Percentiles rank a stretch among this genome's conserved stretches.
Evolutionary conservation across 2,888 invertebrate species (phyloP).

Genomic region (Hedya salicella): DNA sequence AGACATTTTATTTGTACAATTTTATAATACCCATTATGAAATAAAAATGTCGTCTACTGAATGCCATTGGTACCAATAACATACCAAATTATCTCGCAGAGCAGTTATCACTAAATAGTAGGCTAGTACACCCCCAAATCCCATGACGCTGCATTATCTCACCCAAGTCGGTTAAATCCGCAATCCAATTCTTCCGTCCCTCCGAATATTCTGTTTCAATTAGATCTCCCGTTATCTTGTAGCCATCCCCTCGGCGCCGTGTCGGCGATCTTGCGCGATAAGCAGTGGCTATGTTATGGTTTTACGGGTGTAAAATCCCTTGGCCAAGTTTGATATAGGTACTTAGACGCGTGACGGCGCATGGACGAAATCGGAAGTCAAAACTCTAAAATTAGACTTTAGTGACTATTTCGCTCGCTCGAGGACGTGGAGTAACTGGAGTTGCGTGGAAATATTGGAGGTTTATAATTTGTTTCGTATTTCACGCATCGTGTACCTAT

Average conservation of each 20-base stretch:
- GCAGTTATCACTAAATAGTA: neutral
- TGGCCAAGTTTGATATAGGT: neutral
- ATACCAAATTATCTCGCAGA: neutral
- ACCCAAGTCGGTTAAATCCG: constrained; percentile 37
- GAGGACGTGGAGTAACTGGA: too few relatives aligned
- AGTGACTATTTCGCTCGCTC: too few relatives aligned
- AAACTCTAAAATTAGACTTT: too few relatives aligned
- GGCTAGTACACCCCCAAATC: neutral
- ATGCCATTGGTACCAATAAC: too few relatives aligned
- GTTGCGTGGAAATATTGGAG: too few relatives aligned
- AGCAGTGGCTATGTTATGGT: constrained; percentile 34
- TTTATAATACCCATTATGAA: too few relatives aligned
- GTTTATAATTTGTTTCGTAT: too few relatives aligned
- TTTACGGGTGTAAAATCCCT: constrained; percentile 24
- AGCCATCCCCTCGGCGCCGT: constrained; percentile 54
- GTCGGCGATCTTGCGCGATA: constrained; percentile 60
- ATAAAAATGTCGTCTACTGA: too few relatives aligned
- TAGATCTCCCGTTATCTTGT: constrained; percentile 61
- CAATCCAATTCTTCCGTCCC: constrained; percentile 48
- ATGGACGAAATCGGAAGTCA: too few relatives aligned
- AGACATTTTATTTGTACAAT: too few relatives aligned
- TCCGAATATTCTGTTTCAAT: constrained; percentile 60
- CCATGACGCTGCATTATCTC: constrained; percentile 35
- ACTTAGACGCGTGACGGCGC: too few relatives aligned
- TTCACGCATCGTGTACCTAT: too few relatives aligned